These are phyloP conservation scores for Lasioglossum malachurum DNA, from an alignment of 2,888 invertebrate species.

Conservation along the genomic window DNA sequence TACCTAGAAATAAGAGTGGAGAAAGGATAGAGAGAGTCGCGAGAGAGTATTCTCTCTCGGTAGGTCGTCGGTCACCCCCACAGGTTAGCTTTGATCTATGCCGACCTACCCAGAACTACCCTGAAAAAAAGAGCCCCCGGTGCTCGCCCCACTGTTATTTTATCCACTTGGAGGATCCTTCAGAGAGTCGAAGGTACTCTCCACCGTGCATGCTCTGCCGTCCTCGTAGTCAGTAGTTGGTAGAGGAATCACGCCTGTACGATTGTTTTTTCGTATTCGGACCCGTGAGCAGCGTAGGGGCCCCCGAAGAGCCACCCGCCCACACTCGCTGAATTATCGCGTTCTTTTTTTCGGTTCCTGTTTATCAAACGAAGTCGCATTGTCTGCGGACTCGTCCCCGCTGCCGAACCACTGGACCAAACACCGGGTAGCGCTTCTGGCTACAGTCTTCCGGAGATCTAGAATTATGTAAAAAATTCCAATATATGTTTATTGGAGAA, in stretches of 20 bases:
- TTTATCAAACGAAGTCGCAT: neutral
- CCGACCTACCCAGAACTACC: constrained; percentile 78
- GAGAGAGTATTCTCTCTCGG: constrained; percentile 65
- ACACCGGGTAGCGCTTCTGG: neutral
- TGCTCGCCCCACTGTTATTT: constrained; percentile 70
- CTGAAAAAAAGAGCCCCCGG: constrained; percentile 59
- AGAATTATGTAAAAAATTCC: neutral
- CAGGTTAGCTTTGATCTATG: constrained; percentile 82
- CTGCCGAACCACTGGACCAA: neutral
- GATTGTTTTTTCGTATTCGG: constrained; percentile 69
- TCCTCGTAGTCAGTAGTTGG: constrained; percentile 66
- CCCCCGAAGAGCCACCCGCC: neutral
- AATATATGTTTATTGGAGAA: neutral
- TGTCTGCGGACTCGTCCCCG: neutral
- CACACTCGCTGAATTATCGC: neutral
- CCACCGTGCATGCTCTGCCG: constrained; percentile 69
- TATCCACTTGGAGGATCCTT: constrained; percentile 75
- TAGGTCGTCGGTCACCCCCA: constrained; percentile 79
- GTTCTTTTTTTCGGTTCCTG: neutral
- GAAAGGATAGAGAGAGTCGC: constrained; percentile 51
- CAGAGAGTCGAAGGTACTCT: constrained; percentile 72
- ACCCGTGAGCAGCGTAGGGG: constrained; percentile 23
- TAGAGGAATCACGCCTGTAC: constrained; percentile 74
- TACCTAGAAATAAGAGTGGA: constrained; percentile 34
- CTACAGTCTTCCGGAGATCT: too few species aligned